Conservation (phyloP, 2,797 vertebrate genomes). For the Smutsia temminckii region DNA sequence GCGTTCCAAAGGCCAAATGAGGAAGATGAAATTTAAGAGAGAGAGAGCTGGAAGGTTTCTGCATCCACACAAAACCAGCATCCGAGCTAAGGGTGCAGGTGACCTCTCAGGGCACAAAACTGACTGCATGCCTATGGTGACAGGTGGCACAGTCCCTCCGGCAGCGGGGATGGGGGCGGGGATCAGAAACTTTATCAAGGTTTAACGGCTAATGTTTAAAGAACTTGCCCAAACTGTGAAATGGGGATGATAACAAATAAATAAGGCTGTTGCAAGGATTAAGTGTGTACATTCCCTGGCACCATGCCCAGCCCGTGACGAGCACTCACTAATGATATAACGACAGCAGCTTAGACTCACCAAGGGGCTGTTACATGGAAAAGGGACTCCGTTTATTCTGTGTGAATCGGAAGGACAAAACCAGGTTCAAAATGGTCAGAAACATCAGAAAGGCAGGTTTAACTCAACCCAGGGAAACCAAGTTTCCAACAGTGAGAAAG, state of each 20-base stretch:
- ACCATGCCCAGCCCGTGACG: rapidly evolving
- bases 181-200: rapidly evolving
- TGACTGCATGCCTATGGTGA: no score
- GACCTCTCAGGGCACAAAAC: background rate
- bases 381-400: background rate
- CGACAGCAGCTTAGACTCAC: rapidly evolving
- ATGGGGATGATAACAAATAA: background rate
- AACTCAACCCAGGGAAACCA: background rate
- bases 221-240: background rate
- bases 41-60: background rate
- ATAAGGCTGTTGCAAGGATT: rapidly evolving
- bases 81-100: rapidly evolving
- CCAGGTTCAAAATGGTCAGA: background rate
- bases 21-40: background rate
- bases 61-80: background rate
- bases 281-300: background rate
- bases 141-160: background rate
- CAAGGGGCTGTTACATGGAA: rapidly evolving
- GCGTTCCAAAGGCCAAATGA: background rate
- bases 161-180: no score
- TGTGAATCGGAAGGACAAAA: background rate
- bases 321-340: rapidly evolving
- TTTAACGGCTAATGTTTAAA: background rate
- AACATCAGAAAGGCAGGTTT: background rate
- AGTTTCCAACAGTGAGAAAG: background rate